These are phyloP conservation scores for Ferrisia virgata DNA, from an alignment of 2,888 invertebrate species.

Conservation along the genomic window DNA sequence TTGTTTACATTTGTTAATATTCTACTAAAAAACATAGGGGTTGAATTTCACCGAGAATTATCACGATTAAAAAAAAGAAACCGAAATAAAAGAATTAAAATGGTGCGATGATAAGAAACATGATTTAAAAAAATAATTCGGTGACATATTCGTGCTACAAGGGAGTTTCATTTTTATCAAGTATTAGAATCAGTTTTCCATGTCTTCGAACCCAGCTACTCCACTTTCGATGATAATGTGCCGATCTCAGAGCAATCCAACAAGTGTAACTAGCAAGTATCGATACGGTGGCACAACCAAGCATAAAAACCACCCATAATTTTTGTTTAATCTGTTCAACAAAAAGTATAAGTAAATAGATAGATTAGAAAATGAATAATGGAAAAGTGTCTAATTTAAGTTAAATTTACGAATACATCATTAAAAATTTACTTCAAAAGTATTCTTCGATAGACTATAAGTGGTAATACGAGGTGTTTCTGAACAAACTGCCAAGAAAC, in stretches of 20 bases:
- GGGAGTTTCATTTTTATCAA: constrained; percentile 3
- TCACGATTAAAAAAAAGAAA: neutral
- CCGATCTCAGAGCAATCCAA: constrained; percentile 34
- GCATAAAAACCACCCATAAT: constrained; percentile 42
- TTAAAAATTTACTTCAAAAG: constrained; percentile 17
- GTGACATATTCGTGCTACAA: neutral
- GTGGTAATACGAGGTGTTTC: constrained; percentile 18
- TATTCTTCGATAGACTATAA: constrained; percentile 1
- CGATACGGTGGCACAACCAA: constrained; percentile 19
- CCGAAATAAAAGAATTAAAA: neutral
- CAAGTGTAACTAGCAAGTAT: constrained; percentile 33
- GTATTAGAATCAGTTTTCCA: constrained; percentile 31
- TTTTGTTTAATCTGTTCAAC: constrained; percentile 38
- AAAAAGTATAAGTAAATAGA: neutral
- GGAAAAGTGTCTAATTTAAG: neutral
- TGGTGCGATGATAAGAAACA: neutral
- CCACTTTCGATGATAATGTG: constrained; percentile 39
- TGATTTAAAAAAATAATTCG: neutral
- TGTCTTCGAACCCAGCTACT: constrained; percentile 39
- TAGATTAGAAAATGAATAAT: neutral
- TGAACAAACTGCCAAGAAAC: constrained; percentile 32
- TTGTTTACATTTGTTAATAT: neutral
- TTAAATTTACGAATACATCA: neutral
- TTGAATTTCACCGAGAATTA: neutral
- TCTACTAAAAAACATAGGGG: neutral